Evolutionary conservation across 2,113 vertebrate genomes (phyloP), one percentile per base, ranked within the genome.

Genomic region (Tupaia chinensis): DNA sequence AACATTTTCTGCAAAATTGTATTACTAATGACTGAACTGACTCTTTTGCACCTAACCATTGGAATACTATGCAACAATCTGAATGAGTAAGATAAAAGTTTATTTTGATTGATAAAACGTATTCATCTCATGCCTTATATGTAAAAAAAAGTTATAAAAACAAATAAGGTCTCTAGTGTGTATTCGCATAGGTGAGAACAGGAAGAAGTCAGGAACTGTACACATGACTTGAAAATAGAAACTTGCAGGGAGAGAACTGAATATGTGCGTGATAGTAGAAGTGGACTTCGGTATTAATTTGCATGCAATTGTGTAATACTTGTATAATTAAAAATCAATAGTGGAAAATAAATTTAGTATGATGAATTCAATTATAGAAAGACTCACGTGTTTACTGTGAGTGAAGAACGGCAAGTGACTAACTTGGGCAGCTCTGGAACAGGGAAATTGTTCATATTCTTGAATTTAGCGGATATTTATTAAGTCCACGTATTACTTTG

Each of bases 261-360:
- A 15, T 68, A 27, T 6, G 6, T 82, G 10, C 8, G 12, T 66
- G 66, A 53, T 56, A 22, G 15, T 16, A 32, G 83, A 80, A 65
- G 61, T 79, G 10, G 6, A 72, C 20, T 70, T 84, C 9, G 32
- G 9, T 9, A 23, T 82, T 70, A 1, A 91, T 27, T 96, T 14
- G 90, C 13, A n/a, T 80, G 17, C 68, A 7, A 53, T 20, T 76
- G 69, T 27, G 2, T 19, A 83, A 44, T 80, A 83, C 5, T 73
- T 60, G 6, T 94, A 10, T 69, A 80, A 60, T 72, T 84, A 76
- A 74, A 93, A 89, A n/a, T 74, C 72, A 74, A 65, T 19, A 87
- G 25, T 34, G 66, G 90, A 89, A 70, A 14, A 84, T 61, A 93
- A 93, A 23, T 53, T 81, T 32, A 27, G 13, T 76, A 23, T 44